Conservation (phyloP, 2,888 invertebrate genomes). For the Folsomia candida region DNA sequence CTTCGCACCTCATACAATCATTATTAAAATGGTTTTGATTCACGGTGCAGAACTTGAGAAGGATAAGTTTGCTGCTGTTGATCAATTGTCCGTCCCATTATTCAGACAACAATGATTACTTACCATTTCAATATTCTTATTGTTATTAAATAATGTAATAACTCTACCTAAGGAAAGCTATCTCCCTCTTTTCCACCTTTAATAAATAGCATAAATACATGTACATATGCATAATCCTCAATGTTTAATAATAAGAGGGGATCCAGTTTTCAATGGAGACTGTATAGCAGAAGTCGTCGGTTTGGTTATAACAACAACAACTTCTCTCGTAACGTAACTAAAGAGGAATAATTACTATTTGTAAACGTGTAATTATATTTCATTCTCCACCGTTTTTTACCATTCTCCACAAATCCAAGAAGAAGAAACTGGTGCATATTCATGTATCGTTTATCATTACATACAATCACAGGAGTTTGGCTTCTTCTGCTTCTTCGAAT, state of each 20-base stretch:
- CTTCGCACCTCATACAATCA: not conserved
- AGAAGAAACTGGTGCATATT: not conserved
- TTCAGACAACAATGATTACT: not conserved
- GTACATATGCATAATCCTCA: too few relatives aligned
- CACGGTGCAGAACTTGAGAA: too few relatives aligned
- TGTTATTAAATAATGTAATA: slow-evolving; percentile 2
- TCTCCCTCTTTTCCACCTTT: too few relatives aligned
- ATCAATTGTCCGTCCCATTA: not conserved
- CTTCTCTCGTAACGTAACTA: not conserved
- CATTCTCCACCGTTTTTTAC: slow-evolving; percentile 1
- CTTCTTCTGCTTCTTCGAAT: too few relatives aligned
- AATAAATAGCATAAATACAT: too few relatives aligned
- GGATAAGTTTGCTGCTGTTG: too few relatives aligned
- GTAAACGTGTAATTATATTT: slow-evolving; percentile 11
- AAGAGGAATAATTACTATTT: not conserved
- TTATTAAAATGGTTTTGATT: not conserved
- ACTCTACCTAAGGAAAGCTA: too few relatives aligned
- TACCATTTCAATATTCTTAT: slow-evolving; percentile 1
- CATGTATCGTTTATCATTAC: not conserved
- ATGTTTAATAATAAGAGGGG: too few relatives aligned
- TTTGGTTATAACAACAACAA: not conserved
- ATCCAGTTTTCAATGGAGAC: not conserved
- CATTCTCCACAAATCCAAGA: not conserved
- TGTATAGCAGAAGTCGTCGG: not conserved
- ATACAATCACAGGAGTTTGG: too few relatives aligned